phyloP scores from a whole-genome alignment of 2,797 vertebrate genomes.

The Gobio occitaniae region DNA sequence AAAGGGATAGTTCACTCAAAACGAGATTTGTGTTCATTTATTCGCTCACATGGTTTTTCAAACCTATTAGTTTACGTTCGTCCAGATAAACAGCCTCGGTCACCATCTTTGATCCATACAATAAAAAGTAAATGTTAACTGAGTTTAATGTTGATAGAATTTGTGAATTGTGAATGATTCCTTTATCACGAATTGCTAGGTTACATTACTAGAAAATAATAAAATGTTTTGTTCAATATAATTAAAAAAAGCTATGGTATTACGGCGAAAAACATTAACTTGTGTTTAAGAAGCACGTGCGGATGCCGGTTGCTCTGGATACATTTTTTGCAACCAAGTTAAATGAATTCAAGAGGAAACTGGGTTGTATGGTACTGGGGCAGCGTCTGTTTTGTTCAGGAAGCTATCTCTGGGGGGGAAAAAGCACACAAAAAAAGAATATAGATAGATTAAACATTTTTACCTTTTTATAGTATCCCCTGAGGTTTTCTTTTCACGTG shows the following conservation, averaged over 20 bases:
- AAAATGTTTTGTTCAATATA: background rate
- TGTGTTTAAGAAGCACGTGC: background rate
- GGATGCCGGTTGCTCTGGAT: background rate
- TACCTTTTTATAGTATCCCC: conserved; percentile 47
- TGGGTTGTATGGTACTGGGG: background rate
- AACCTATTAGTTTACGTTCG: background rate
- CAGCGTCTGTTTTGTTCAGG: background rate
- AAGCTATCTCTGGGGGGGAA: background rate
- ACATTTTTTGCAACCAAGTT: conserved; percentile 28
- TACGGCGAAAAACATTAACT: background rate
- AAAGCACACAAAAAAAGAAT: too few relatives aligned
- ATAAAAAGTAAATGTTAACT: background rate
- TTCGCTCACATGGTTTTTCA: background rate
- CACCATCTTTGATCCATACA: background rate
- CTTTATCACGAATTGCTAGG: background rate
- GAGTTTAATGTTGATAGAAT: background rate
- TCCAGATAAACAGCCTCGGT: background rate
- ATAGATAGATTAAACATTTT: background rate
- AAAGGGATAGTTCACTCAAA: background rate
- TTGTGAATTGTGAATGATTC: background rate
- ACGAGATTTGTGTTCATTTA: background rate
- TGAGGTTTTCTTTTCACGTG: conserved; percentile 54
- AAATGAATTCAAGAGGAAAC: background rate
- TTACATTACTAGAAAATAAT: background rate
- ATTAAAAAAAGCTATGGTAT: background rate